These are phyloP conservation scores for Xanthorhoe spadicearia DNA, from an alignment of 2,888 invertebrate species.

Conservation along the genomic window DNA sequence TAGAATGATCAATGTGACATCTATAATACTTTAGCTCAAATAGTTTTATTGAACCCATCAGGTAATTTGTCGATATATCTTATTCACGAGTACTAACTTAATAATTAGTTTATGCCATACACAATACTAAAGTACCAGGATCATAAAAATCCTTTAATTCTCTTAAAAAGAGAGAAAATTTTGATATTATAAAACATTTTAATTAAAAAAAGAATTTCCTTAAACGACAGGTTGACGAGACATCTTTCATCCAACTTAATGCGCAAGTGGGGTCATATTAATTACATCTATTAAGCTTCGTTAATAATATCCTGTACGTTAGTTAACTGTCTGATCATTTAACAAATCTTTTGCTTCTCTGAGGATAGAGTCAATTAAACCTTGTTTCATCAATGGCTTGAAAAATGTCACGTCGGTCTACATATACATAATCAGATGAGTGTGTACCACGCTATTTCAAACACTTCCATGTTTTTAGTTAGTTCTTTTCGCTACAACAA, in stretches of 20 bases:
- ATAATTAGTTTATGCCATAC: no score
- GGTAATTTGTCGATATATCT: neutral
- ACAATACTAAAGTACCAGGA: no score
- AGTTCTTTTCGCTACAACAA: neutral
- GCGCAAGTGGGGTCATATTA: conserved; percentile 59
- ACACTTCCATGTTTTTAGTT: neutral
- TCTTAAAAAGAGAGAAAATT: no score
- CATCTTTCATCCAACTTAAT: conserved; percentile 37
- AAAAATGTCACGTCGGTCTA: neutral
- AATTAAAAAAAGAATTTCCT: conserved; percentile 17
- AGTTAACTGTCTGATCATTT: conserved; percentile 50
- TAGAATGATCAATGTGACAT: no score
- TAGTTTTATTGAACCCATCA: neutral
- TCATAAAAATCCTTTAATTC: no score
- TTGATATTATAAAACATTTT: neutral
- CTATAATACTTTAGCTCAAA: no score
- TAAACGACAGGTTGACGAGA: conserved; percentile 38
- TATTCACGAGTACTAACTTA: neutral
- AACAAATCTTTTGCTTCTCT: conserved; percentile 29
- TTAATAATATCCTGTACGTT: conserved; percentile 64
- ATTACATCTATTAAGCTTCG: conserved; percentile 70
- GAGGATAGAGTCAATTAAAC: conserved; percentile 25
- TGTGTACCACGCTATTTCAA: neutral
- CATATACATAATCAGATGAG: neutral
- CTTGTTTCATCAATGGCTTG: conserved; percentile 25